Percentiles rank a stretch among this genome's conserved stretches.
Conservation (phyloP, 23 tunicate genomes). For the Ascidia mentula region DNA sequence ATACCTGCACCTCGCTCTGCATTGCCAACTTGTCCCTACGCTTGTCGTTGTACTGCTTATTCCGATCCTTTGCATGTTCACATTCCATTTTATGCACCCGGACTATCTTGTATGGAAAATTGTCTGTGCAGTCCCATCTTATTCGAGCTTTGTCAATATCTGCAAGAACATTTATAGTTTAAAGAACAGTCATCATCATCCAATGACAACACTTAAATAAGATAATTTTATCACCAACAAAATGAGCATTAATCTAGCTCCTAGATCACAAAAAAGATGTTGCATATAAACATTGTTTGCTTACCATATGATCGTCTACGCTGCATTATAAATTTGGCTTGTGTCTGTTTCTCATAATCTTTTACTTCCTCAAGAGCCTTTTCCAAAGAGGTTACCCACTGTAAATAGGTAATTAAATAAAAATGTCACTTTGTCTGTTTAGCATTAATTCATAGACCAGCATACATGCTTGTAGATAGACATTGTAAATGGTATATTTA, state of each 20-base stretch:
- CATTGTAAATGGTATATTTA: too few species aligned
- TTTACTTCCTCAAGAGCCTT: not conserved
- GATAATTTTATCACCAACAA: too few species aligned
- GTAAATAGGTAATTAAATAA: too few species aligned
- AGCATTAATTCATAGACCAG: too few species aligned
- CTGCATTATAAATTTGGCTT: not conserved
- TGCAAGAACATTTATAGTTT: not conserved
- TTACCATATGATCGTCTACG: not conserved
- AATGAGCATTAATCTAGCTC: not conserved
- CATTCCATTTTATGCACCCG: not conserved
- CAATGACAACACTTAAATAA: too few species aligned
- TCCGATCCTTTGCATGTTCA: not conserved
- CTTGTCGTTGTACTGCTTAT: not conserved
- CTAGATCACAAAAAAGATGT: not conserved
- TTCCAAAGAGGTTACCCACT: not conserved
- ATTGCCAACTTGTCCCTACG: not conserved
- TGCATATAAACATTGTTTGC: not conserved
- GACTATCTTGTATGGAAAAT: not conserved
- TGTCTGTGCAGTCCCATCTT: conserved; percentile 7
- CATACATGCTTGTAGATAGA: too few species aligned
- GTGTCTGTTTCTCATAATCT: not conserved
- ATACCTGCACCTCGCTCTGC: too few species aligned
- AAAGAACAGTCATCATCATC: not conserved
- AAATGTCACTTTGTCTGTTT: too few species aligned
- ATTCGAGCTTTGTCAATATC: conserved; percentile 7